Evolutionary conservation across 2,888 invertebrate genomes (phyloP), one percentile per base, ranked within the genome.

Genomic region (Microchrysa polita): DNA sequence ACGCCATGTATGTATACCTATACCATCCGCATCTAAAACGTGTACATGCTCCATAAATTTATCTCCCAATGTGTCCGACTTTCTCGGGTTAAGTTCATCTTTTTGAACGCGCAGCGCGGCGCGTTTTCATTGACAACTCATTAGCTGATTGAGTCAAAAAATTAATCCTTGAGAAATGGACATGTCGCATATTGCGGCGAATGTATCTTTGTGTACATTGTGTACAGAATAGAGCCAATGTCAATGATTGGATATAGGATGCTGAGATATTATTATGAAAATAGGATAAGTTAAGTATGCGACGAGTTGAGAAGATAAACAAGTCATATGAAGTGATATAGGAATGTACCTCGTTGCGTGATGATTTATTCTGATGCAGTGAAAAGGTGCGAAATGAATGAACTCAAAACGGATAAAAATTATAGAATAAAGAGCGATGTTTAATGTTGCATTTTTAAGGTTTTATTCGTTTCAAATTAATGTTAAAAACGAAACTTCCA

Each of bases 51-150:
- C 48, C 2, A 48, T 48, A 48, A 48, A 48, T 48, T 48, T 48
- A 48, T 48, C 48, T 48, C n/a, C n/a, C n/a, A n/a, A n/a, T n/a
- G 4, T n/a, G 5, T 7, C 16, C 34, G 10, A 48, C 42, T 65
- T 44, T 42, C n/a, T 7, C 10, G 48, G 48, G 18, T 23, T 44
- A 48, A 48, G 65, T 65, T 65, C 48, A 65, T 65, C 61, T 27
- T n/a, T n/a, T 34, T 27, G 34, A 40, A 40, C 22, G 40, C 40
- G n/a, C 9, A 16, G 14, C 23, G 12, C 16, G 44, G 10, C 23
- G 48, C 65, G 22, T 65, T 48, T 48, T 65, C n/a, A 65, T 65
- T 48, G 65, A 65, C 65, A 48, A 65, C 65, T 65, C 65, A 65
- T 65, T 65, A 65, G 48, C 65, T 65, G 65, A 65, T 65, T 65